Percentiles rank a stretch among this genome's conserved stretches.
Evolutionary conservation across 1,140 invertebrate genomes (phyloP).

Genomic region (Batillaria attramentaria): DNA sequence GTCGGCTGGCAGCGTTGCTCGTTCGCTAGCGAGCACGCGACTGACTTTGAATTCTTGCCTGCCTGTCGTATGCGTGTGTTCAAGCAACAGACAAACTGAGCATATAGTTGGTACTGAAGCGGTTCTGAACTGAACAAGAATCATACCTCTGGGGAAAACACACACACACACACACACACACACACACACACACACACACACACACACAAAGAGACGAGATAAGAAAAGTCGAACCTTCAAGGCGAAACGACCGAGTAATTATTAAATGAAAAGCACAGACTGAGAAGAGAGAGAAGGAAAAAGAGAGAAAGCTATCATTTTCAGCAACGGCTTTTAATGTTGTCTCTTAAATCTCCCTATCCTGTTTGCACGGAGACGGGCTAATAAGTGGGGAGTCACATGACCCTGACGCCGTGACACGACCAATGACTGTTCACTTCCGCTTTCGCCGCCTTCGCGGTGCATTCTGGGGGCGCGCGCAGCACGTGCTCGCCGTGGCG

Average conservation of each 20-base stretch:
- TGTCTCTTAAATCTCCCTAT: conserved; percentile 31
- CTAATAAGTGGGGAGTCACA: conserved; percentile 31
- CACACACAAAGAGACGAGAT: no score
- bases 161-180: no score
- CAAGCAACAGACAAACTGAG: no score
- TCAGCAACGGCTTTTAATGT: conserved; percentile 19
- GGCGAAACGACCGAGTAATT: neutral
- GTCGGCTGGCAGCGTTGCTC: no score
- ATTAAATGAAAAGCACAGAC: conserved; percentile 5
- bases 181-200: no score
- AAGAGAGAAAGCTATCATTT: conserved; percentile 27
- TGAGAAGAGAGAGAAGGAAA: conserved; percentile 12
- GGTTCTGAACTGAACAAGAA: no score
- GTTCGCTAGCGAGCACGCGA: no score
- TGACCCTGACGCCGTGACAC: conserved; percentile 32
- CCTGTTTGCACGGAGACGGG: conserved; percentile 27
- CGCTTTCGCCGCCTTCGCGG: conserved; percentile 26
- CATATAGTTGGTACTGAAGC: no score
- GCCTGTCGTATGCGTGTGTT: no score
- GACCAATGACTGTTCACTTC: conserved; percentile 36
- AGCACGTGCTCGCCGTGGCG: conserved; percentile 18
- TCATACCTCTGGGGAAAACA: no score
- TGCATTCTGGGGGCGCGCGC: conserved; percentile 26
- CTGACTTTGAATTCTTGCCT: no score
- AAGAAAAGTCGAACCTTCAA: no score